Evolutionary conservation across 2,113 vertebrate species (phyloP).

Genomic region (Amia ocellicauda): DNA sequence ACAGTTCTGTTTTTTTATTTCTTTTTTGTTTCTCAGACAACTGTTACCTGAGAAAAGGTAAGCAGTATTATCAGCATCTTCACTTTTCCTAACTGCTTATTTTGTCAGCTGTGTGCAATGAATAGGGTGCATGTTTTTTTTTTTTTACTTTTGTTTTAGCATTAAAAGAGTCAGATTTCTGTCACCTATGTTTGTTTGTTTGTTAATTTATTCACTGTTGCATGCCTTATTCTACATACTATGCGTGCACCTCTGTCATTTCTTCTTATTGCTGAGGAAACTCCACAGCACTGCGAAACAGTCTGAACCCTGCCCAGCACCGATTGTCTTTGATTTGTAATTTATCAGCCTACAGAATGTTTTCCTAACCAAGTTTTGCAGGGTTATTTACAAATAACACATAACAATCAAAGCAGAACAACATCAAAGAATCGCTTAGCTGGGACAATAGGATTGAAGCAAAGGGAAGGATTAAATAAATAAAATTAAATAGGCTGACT

Average conservation of each 20-base stretch:
- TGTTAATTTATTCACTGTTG: constrained; percentile 2
- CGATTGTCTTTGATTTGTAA: too few relatives aligned
- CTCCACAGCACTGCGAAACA: too few relatives aligned
- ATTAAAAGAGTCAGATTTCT: neutral
- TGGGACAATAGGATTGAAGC: too few relatives aligned
- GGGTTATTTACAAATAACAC: too few relatives aligned
- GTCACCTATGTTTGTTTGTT: neutral
- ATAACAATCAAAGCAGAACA: too few relatives aligned
- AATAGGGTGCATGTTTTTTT: constrained; percentile 15
- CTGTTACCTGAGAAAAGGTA: constrained; percentile 76
- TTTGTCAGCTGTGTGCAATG: constrained; percentile 17
- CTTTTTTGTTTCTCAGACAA: constrained; percentile 70
- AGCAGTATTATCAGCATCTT: constrained; percentile 48
- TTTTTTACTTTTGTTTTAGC: constrained; percentile 5
- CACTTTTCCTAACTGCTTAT: constrained; percentile 27
- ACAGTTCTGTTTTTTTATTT: constrained; percentile 53
- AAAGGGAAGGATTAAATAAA: too few relatives aligned
- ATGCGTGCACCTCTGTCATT: neutral
- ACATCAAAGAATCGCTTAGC: too few relatives aligned
- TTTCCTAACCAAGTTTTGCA: too few relatives aligned
- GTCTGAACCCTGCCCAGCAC: too few relatives aligned
- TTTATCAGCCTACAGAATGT: too few relatives aligned
- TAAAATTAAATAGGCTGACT: too few relatives aligned
- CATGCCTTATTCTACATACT: constrained; percentile 14
- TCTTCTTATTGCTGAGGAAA: neutral